Evolutionary conservation across 2,888 invertebrate genomes (phyloP), one percentile per base, ranked within the genome.

Genomic region (Unio delphinus): DNA sequence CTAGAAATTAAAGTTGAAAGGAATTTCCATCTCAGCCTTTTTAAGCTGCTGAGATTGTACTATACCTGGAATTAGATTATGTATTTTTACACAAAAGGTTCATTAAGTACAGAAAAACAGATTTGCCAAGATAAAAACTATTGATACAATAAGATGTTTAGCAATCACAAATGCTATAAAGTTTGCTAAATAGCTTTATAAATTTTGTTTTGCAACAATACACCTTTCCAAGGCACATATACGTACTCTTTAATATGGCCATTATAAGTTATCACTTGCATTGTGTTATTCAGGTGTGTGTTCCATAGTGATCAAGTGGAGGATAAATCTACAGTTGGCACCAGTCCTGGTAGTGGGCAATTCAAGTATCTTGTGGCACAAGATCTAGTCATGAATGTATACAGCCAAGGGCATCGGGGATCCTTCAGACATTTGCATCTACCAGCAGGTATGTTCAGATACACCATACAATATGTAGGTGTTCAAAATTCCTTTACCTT

Each of bases 361-460:
- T 65, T 54, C 23, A 65, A 73, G 59, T 78, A 86, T 30, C 69
- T 91, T 18, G 70, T 88, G 55, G 75, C 86, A 45, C 94, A 93
- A 83, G 97, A 98, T 91, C 91, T 99, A 68, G 92, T 95, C 64
- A 94, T 95, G 81, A 98, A 98, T 90, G 94, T 98, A 69, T 92
- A 94, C 84, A 94, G 94, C 85, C 93, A 93, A 83, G 94, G 94
- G 67, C 89, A 91, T 83, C 97, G 96, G 96, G 99, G 99, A 80
- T 92, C 93, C 62, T 96, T 94, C 91, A 93, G 96, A 55, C 98
- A 98, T 90, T 90, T 97, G 74, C 92, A 93, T 0, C 87, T 96
- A 0, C 61, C 68, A 61, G 60, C 67, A 73, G 79, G 85, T 86
- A 72, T 65, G 74, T 45, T 45, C 15, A 45, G 15, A 15, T 4